These are phyloP conservation scores for Pao palembangensis DNA, from an alignment of 2,113 vertebrate genomes.

Conservation along the genomic window DNA sequence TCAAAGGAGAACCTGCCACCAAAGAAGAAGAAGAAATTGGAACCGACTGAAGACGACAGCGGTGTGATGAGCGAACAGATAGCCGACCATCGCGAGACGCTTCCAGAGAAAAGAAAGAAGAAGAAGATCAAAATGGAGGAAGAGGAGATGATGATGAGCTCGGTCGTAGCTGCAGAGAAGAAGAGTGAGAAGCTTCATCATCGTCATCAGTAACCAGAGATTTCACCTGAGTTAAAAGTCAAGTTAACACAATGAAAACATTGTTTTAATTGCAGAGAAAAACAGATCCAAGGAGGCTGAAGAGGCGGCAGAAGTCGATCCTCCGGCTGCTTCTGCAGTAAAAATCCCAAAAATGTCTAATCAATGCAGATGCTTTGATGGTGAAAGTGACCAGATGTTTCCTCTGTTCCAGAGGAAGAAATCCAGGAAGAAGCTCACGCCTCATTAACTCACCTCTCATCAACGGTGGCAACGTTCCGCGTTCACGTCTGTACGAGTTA, in stretches of 20 bases:
- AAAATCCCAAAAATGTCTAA: background rate
- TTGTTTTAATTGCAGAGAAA: constrained; percentile 42
- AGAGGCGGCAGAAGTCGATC: constrained; percentile 11
- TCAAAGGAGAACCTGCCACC: background rate
- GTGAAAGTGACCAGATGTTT: background rate
- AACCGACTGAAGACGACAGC: background rate
- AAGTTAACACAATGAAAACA: background rate
- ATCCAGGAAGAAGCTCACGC: constrained; percentile 25
- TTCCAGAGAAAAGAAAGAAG: constrained; percentile 25
- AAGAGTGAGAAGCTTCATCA: constrained; percentile 31
- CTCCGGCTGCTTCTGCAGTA: constrained; percentile 13
- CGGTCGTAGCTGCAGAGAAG: constrained; percentile 23
- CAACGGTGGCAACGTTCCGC: too few species aligned
- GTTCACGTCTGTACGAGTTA: too few species aligned
- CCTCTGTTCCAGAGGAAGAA: constrained; percentile 47
- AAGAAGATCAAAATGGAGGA: constrained; percentile 19
- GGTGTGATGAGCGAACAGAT: fast-evolving
- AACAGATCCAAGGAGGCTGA: constrained; percentile 15
- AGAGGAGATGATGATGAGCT: background rate
- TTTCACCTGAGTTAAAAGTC: background rate
- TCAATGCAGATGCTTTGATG: background rate
- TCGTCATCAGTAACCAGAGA: too few species aligned
- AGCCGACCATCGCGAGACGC: background rate
- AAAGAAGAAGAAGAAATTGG: background rate
- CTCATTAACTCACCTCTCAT: constrained; percentile 1